Evolutionary conservation across 2,888 invertebrate genomes (phyloP).

Genomic region (Morpho deidamia): DNA sequence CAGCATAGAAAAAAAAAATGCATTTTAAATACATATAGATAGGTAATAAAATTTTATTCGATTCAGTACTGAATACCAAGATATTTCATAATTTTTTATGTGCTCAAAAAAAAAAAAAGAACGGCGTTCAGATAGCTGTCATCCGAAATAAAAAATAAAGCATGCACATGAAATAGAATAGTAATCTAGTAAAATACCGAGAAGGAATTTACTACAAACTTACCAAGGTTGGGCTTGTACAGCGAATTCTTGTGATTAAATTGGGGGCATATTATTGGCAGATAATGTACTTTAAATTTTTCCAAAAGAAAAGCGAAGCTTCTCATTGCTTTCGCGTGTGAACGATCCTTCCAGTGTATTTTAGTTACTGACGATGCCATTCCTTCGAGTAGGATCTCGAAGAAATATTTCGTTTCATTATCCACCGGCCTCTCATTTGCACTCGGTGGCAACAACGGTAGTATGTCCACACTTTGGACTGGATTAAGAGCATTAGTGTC

Average conservation of each 20-base stretch:
- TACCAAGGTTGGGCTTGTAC: conserved; percentile 89
- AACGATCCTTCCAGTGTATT: conserved; percentile 93
- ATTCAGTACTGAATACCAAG: too few relatives aligned
- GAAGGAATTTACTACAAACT: conserved; percentile 30
- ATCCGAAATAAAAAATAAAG: too few relatives aligned
- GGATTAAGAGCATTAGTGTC: conserved; percentile 85
- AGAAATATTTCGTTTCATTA: conserved; percentile 89
- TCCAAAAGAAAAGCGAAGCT: conserved; percentile 95
- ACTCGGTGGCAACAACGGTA: conserved; percentile 88
- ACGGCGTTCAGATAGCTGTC: too few relatives aligned
- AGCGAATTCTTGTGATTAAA: conserved; percentile 88
- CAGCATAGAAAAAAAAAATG: too few relatives aligned
- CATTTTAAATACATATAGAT: too few relatives aligned
- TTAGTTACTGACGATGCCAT: conserved; percentile 95
- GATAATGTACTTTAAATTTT: conserved; percentile 93
- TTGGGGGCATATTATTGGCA: conserved; percentile 93
- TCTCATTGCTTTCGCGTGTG: conserved; percentile 86
- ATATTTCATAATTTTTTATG: too few relatives aligned
- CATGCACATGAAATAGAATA: too few relatives aligned
- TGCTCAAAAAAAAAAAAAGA: too few relatives aligned
- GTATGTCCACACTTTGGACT: conserved; percentile 87
- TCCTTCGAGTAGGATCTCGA: conserved; percentile 92
- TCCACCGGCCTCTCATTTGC: conserved; percentile 92
- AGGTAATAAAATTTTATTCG: too few relatives aligned
- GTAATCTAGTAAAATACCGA: too few relatives aligned